Percentiles rank a stretch among this genome's conserved stretches.
These are phyloP conservation scores for Tarsius wallacei DNA, from an alignment of 2,797 vertebrate species.

Conservation along the genomic window DNA sequence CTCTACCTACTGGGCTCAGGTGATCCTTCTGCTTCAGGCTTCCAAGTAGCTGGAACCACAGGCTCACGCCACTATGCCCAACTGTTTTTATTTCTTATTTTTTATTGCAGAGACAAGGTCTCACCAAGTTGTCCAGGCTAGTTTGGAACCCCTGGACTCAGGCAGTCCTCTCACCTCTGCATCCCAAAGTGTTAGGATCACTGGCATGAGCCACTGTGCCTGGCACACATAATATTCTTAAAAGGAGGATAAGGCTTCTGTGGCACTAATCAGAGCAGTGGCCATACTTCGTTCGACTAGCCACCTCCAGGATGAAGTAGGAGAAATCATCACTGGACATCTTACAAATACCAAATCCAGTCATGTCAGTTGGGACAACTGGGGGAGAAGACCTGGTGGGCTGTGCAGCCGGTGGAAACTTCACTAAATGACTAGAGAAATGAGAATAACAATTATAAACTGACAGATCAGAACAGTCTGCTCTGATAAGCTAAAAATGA, in stretches of 20 bases:
- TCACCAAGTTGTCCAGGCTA: too few relatives aligned
- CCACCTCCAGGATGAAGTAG: neutral
- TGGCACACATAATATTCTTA: neutral
- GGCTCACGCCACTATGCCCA: too few relatives aligned
- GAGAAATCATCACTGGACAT: neutral
- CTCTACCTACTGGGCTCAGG: too few relatives aligned
- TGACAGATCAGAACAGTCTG: slow-evolving; percentile 59
- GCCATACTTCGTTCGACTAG: neutral
- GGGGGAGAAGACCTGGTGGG: slow-evolving; percentile 5
- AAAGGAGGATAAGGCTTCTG: neutral
- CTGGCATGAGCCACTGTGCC: too few relatives aligned
- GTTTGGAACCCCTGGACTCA: too few relatives aligned
- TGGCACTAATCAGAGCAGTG: neutral
- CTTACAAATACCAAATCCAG: neutral
- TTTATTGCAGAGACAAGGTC: too few relatives aligned
- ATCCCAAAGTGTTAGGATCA: too few relatives aligned
- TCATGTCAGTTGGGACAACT: neutral
- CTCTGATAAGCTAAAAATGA: slow-evolving; percentile 67
- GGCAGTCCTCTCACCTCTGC: too few relatives aligned
- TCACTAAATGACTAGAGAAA: slow-evolving; percentile 43
- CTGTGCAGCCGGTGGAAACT: slow-evolving; percentile 11
- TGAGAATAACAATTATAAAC: slow-evolving; percentile 34
- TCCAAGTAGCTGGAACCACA: too few relatives aligned
- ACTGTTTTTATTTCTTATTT: too few relatives aligned
- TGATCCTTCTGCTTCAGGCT: too few relatives aligned